phyloP scores from a whole-genome alignment of 2,113 vertebrate species.

The Phrynocephalus versicolor region DNA sequence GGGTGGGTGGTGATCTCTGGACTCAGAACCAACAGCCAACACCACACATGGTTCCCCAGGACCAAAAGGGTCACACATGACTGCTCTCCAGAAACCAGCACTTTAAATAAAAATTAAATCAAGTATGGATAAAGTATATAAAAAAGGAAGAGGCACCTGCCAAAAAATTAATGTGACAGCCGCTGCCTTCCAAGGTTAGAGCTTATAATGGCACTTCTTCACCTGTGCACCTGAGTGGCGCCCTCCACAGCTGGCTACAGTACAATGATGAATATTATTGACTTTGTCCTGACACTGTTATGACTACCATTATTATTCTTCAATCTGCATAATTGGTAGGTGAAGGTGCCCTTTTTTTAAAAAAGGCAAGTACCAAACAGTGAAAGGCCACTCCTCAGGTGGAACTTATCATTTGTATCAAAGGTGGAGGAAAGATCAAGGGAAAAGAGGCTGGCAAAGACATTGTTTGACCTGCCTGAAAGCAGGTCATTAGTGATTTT shows the following conservation, averaged over 20 bases:
- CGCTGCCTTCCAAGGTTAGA: not conserved
- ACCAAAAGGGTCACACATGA: no score
- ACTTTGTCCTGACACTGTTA: constrained; percentile 33
- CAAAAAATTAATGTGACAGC: not conserved
- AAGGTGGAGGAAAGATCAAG: constrained; percentile 65
- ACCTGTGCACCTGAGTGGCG: not conserved
- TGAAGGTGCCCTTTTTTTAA: constrained; percentile 32
- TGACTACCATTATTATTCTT: not conserved
- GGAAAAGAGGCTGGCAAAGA: constrained; percentile 53
- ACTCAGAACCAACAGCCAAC: not conserved
- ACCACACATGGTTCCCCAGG: not conserved
- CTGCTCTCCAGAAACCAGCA: not conserved
- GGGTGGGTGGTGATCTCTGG: no score
- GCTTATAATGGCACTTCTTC: not conserved
- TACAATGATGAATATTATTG: constrained; percentile 49
- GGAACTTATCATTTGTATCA: constrained; percentile 45
- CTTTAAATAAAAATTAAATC: not conserved
- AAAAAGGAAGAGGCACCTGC: not conserved
- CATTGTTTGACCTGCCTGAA: constrained; percentile 58
- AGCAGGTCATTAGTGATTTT: constrained; percentile 68
- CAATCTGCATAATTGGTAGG: constrained; percentile 33
- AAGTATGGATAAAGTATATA: not conserved
- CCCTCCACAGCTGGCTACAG: constrained; percentile 46
- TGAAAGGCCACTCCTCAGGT: constrained; percentile 29
- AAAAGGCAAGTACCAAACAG: constrained; percentile 24